A percentile compares a stretch with the other conserved stretches of the same genome.
Conservation (phyloP, 30 jellyfish, hydroid and myxozoan species). For the Turritopsis dohrnii region DNA sequence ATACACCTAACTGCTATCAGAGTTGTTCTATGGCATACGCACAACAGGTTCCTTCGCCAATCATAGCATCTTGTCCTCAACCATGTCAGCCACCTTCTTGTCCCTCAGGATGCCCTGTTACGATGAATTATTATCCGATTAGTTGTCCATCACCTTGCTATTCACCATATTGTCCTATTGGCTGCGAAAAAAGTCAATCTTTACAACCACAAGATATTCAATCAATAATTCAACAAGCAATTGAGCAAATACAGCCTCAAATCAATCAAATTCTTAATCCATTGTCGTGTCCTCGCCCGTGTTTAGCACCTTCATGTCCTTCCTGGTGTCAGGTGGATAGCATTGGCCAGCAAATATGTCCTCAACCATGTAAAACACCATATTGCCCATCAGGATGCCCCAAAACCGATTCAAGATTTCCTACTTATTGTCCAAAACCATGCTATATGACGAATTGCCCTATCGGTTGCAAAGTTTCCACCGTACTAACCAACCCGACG, state of each 20-base stretch:
- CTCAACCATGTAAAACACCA: conserved; percentile 43
- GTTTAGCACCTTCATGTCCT: conserved; percentile 37
- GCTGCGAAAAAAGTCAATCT: conserved; percentile 10
- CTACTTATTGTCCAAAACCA: conserved; percentile 17
- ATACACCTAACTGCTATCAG: neutral
- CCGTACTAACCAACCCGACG: neutral
- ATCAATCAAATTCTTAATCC: conserved; percentile 8
- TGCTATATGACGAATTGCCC: conserved; percentile 21
- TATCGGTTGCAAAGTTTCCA: conserved; percentile 16
- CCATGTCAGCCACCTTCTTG: conserved; percentile 40
- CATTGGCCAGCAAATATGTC: conserved; percentile 13
- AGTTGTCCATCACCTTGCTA: conserved; percentile 38
- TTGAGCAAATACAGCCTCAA: conserved; percentile 26
- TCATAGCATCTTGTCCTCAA: conserved; percentile 25
- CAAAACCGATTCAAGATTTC: conserved; percentile 34
- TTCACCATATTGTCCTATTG: conserved; percentile 26
- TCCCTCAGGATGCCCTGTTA: conserved; percentile 24
- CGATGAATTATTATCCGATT: neutral
- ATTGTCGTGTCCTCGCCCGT: conserved; percentile 35
- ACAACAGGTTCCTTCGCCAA: neutral
- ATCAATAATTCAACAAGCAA: conserved; percentile 18
- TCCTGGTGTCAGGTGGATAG: neutral
- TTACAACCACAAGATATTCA: conserved; percentile 3
- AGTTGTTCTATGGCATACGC: too few relatives aligned
- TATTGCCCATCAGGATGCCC: conserved; percentile 40